Percentiles rank a stretch among this genome's conserved stretches.
Conservation (phyloP, 2,797 vertebrate genomes). For the Schizopygopsis malacanthus region DNA sequence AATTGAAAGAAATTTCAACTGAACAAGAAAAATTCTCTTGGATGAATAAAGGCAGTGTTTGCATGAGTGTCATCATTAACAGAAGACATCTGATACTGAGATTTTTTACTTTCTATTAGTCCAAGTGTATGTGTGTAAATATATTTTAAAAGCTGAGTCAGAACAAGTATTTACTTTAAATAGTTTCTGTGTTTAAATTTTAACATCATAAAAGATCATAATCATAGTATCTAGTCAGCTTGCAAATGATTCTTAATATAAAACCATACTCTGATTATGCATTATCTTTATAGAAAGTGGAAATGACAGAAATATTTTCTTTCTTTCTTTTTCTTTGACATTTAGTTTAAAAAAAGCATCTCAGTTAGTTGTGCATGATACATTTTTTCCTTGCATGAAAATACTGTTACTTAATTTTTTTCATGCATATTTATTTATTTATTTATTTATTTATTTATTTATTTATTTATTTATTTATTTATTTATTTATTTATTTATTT, state of each 20-base stretch:
- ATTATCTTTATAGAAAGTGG: not conserved
- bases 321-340: too few relatives aligned
- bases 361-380: too few relatives aligned
- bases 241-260: not conserved
- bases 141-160: not conserved
- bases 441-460: too few relatives aligned
- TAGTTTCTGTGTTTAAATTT: not conserved
- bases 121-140: not conserved
- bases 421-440: too few relatives aligned
- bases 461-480: too few relatives aligned
- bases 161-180: not conserved
- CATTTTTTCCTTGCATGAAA: too few relatives aligned
- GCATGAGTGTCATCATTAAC: not conserved
- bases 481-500: too few relatives aligned
- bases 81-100: not conserved
- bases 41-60: not conserved
- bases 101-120: not conserved
- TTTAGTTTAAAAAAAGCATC: too few relatives aligned
- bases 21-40: not conserved
- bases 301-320: not conserved
- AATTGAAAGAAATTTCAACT: not conserved
- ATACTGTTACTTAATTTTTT: too few relatives aligned
- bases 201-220: not conserved
- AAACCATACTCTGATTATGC: not conserved
- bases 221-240: not conserved